These are phyloP conservation scores for Hydrocynus forskahlii DNA, from an alignment of 2,797 vertebrate species.

Conservation along the genomic window DNA sequence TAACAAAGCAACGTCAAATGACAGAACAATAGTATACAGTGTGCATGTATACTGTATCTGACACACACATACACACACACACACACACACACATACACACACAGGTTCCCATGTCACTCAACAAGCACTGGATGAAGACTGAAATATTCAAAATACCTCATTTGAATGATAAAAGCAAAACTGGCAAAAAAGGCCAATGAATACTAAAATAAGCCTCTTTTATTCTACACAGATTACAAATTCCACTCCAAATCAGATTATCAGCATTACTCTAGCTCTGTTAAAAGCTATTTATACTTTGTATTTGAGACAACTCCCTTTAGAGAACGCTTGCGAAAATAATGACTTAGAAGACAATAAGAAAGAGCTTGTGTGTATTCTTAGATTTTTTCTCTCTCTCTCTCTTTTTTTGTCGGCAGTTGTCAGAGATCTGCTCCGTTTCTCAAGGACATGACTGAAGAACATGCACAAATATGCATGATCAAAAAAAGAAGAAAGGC, in stretches of 20 bases:
- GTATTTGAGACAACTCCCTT: neutral
- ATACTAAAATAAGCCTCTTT: slow-evolving; percentile 24
- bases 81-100: no score
- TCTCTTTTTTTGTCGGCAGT: neutral
- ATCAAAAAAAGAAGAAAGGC: slow-evolving; percentile 9
- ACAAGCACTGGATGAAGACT: slow-evolving; percentile 18
- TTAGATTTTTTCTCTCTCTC: neutral
- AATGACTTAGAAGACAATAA: slow-evolving; percentile 1
- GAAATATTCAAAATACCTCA: slow-evolving; percentile 34
- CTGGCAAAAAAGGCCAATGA: slow-evolving; percentile 11
- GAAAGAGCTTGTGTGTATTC: neutral
- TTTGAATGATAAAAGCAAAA: slow-evolving; percentile 48
- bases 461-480: slow-evolving; percentile 26
- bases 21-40: slow-evolving; percentile 41
- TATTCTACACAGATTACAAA: neutral
- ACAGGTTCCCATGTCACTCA: slow-evolving; percentile 32
- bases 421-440: slow-evolving; percentile 1
- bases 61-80: slow-evolving; percentile 29
- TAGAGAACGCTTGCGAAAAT: neutral
- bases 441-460: slow-evolving; percentile 3
- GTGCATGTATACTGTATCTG: slow-evolving; percentile 21
- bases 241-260: slow-evolving; percentile 16
- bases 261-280: slow-evolving; percentile 50
- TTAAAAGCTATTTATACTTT: neutral
- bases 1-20: slow-evolving; percentile 28